Percentiles rank a stretch among this genome's conserved stretches.
phyloP scores from a whole-genome alignment of 2,113 vertebrate species.

The Pseudopipra pipra region DNA sequence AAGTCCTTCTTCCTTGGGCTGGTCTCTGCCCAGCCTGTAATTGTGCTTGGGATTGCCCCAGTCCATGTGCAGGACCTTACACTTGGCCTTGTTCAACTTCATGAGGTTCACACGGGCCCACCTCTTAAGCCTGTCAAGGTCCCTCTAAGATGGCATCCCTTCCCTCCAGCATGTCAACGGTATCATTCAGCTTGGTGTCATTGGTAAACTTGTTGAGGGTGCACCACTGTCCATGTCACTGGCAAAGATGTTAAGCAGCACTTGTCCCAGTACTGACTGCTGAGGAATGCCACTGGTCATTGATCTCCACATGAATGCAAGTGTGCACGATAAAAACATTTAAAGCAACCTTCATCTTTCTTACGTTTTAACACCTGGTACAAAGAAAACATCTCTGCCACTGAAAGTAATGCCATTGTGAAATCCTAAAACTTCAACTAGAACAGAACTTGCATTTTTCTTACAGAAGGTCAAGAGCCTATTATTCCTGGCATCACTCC shows the following conservation, averaged over 20 bases:
- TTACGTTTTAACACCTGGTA: neutral
- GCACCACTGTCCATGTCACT: neutral
- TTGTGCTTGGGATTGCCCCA: neutral
- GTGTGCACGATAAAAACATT: neutral
- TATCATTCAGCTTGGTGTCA: neutral
- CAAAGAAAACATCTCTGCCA: neutral
- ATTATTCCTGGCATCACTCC: neutral
- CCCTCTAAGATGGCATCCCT: neutral
- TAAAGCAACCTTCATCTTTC: neutral
- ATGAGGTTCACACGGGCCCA: neutral
- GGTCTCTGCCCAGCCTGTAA: neutral
- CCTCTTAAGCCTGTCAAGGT: neutral
- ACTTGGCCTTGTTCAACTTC: neutral
- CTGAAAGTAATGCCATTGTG: neutral
- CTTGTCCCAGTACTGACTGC: neutral
- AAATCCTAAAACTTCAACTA: neutral
- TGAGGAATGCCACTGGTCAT: neutral
- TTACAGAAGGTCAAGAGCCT: neutral
- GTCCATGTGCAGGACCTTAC: neutral
- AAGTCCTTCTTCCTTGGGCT: neutral
- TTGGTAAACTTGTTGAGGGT: neutral
- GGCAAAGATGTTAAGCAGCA: neutral
- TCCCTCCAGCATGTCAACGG: neutral
- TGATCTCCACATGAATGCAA: neutral
- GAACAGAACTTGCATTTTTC: neutral